Conservation (phyloP, 1,140 invertebrate genomes). For the Condylostylus longicornis region DNA sequence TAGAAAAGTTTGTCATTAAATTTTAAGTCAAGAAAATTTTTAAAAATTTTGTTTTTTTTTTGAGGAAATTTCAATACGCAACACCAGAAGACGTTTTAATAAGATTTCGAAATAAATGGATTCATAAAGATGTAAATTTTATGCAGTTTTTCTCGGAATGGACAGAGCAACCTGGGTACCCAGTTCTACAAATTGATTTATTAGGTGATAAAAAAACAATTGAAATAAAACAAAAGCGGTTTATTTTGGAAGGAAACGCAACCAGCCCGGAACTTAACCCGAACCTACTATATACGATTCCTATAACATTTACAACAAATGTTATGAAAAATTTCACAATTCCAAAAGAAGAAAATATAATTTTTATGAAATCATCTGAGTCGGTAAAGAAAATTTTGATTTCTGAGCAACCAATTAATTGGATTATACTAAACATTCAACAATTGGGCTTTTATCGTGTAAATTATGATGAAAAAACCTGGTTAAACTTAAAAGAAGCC, state of each 20-base stretch:
- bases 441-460: constrained; percentile 46
- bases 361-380: constrained; percentile 30
- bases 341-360: constrained; percentile 37
- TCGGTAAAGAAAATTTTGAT: constrained; percentile 14
- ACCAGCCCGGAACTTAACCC: constrained; percentile 9
- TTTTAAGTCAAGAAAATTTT: neutral
- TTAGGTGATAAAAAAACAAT: neutral
- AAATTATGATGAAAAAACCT: constrained; percentile 40
- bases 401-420: constrained; percentile 19
- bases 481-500: constrained; percentile 32
- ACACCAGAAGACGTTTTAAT: constrained; percentile 13
- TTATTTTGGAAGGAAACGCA: constrained; percentile 31
- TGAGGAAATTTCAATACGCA: constrained; percentile 11
- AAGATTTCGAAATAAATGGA: constrained; percentile 13
- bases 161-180: constrained; percentile 82
- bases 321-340: constrained; percentile 35
- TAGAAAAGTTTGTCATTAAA: constrained; percentile 31
- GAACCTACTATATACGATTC: constrained; percentile 40
- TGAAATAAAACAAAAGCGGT: constrained; percentile 33
- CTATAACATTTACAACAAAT: constrained; percentile 42
- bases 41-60: constrained; percentile 1
- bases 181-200: constrained; percentile 47
- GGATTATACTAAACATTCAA: constrained; percentile 34
- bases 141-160: constrained; percentile 47
- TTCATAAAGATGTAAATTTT: constrained; percentile 9